Percentiles rank a stretch among this genome's conserved stretches.
Conservation (phyloP, 2,113 vertebrate species). For the Engystomops pustulosus region DNA sequence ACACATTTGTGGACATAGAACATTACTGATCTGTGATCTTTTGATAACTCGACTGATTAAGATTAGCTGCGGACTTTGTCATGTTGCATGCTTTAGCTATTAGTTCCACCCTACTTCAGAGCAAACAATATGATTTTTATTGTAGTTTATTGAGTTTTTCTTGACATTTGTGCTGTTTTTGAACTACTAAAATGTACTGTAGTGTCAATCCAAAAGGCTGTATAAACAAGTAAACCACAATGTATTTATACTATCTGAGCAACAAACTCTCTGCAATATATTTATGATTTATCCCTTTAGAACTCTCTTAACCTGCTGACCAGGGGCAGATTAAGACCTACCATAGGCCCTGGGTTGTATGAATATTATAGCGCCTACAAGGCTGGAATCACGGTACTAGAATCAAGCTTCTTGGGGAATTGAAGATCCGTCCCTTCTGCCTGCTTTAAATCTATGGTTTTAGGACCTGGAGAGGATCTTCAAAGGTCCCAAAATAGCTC, state of each 20-base stretch:
- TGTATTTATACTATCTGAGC: not conserved
- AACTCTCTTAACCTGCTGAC: too few relatives aligned
- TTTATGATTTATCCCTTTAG: too few relatives aligned
- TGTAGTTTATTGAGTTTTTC: not conserved
- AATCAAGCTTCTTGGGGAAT: too few relatives aligned
- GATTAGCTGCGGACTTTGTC: conserved; percentile 11
- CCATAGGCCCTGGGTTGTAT: too few relatives aligned
- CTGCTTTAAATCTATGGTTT: too few relatives aligned
- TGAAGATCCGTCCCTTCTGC: too few relatives aligned
- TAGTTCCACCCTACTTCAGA: not conserved
- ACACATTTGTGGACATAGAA: not conserved
- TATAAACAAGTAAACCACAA: not conserved
- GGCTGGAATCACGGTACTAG: too few relatives aligned
- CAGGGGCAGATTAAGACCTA: too few relatives aligned
- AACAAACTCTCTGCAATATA: too few relatives aligned
- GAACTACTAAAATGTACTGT: not conserved
- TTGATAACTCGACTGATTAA: not conserved
- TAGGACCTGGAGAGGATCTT: too few relatives aligned
- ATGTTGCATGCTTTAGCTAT: not conserved
- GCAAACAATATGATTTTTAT: not conserved
- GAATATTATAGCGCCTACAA: too few relatives aligned
- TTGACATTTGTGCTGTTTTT: not conserved
- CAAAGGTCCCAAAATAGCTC: too few relatives aligned
- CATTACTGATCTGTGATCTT: not conserved
- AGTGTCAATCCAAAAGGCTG: not conserved